Evolutionary conservation across 1,140 invertebrate genomes (phyloP).

Genomic region (Eufriesea mexicana): DNA sequence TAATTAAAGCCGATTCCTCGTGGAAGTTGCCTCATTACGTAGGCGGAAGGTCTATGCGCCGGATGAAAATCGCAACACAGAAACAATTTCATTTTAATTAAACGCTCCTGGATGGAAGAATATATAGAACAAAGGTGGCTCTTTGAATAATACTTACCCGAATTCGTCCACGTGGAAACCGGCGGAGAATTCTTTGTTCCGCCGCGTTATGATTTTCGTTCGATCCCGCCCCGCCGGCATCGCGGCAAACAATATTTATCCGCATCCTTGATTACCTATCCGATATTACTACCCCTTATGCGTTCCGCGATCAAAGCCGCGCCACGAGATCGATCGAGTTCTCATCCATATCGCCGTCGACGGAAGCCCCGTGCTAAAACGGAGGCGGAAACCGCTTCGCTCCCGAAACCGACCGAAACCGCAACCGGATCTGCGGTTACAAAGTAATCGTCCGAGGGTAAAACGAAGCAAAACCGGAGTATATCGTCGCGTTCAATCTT

Average conservation of each 20-base stretch:
- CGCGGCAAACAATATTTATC: background rate
- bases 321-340: background rate
- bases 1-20: slow-evolving; percentile 63
- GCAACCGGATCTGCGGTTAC: background rate
- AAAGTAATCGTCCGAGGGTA: slow-evolving; percentile 14
- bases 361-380: background rate
- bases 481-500: slow-evolving; percentile 20
- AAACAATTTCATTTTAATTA: slow-evolving; percentile 66
- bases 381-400: background rate
- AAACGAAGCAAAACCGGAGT: slow-evolving; percentile 9
- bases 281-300: background rate
- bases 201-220: background rate
- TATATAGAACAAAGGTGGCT: background rate
- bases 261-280: background rate
- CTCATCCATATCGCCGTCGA: background rate
- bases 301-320: background rate
- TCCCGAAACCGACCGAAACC: background rate
- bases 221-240: background rate
- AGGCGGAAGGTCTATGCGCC: slow-evolving; percentile 45
- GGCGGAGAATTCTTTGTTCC: background rate
- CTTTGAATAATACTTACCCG: slow-evolving; percentile 4
- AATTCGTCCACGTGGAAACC: background rate
- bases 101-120: slow-evolving; percentile 26
- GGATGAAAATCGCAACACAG: slow-evolving; percentile 50
- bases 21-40: slow-evolving; percentile 60